A percentile compares a stretch with the other conserved stretches of the same genome.
phyloP scores from a whole-genome alignment of 2,888 invertebrate species.

The Andrena marginata region DNA sequence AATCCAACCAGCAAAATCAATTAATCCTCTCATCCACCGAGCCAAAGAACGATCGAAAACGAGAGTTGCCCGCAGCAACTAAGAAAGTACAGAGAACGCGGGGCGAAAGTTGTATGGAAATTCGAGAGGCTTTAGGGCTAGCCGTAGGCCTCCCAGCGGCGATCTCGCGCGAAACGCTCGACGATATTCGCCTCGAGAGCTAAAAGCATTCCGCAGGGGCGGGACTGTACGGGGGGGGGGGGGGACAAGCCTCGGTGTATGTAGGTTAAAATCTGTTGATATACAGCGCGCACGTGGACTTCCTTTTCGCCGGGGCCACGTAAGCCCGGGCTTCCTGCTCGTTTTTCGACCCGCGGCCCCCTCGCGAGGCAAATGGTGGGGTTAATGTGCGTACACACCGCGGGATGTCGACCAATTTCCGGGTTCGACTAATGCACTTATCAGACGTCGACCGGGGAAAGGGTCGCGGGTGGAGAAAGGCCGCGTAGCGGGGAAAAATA shows the following conservation, averaged over 20 bases:
- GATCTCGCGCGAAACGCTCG: constrained; percentile 39
- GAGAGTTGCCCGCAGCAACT: too few species aligned
- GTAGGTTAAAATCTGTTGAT: constrained; percentile 69
- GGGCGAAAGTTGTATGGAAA: not conserved
- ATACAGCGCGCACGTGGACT: constrained; percentile 58
- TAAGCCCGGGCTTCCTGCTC: constrained; percentile 33
- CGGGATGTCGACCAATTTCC: constrained; percentile 77
- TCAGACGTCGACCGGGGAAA: constrained; percentile 55
- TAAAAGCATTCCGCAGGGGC: constrained; percentile 62
- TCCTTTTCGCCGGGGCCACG: constrained; percentile 43
- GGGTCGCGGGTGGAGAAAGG: constrained; percentile 45
- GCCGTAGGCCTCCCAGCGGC: not conserved
- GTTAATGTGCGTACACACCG: constrained; percentile 73
- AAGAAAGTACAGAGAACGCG: too few species aligned
- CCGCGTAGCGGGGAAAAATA: constrained; percentile 59
- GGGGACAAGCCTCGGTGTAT: constrained; percentile 27
- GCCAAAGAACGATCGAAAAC: too few species aligned
- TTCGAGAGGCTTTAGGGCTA: not conserved
- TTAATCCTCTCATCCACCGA: too few species aligned
- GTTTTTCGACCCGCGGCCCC: constrained; percentile 40
- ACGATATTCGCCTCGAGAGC: constrained; percentile 39
- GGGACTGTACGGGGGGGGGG: constrained; percentile 22
- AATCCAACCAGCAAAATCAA: too few species aligned
- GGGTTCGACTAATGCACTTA: constrained; percentile 72
- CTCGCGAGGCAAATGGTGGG: constrained; percentile 55